Percentiles rank a stretch among this genome's conserved stretches.
Conservation (phyloP, 23 tunicate genomes). For the Trididemnum nubilum region DNA sequence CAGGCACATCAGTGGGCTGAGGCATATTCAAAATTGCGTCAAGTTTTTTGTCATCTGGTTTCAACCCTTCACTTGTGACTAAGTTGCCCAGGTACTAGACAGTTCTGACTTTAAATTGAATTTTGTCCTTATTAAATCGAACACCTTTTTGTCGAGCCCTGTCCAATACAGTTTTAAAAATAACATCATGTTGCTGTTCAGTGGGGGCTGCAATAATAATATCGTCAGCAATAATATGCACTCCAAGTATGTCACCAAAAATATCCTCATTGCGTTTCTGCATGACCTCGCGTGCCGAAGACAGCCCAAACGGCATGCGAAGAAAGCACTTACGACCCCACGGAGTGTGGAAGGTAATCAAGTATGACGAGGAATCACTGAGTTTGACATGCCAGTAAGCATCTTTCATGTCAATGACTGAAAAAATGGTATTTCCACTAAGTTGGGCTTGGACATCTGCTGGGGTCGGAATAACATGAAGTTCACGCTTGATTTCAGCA, state of each 20-base stretch:
- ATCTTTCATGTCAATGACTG: slow-evolving; percentile 49
- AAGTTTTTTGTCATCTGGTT: slow-evolving; percentile 40
- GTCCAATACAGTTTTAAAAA: neutral
- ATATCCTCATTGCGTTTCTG: slow-evolving; percentile 34
- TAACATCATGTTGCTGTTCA: slow-evolving; percentile 21
- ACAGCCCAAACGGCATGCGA: slow-evolving; percentile 40
- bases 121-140: slow-evolving; percentile 4
- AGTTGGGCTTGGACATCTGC: slow-evolving; percentile 36
- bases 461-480: slow-evolving; percentile 23
- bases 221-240: slow-evolving; percentile 34
- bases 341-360: slow-evolving; percentile 40
- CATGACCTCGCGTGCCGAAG: slow-evolving; percentile 28
- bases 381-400: slow-evolving; percentile 47
- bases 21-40: slow-evolving; percentile 38
- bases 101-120: slow-evolving; percentile 18
- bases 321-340: slow-evolving; percentile 43
- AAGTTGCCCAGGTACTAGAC: slow-evolving; percentile 30
- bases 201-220: slow-evolving; percentile 12
- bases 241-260: slow-evolving; percentile 29
- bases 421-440: slow-evolving; percentile 13
- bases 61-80: slow-evolving; percentile 28
- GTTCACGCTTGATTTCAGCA: slow-evolving; percentile 18
- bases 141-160: slow-evolving; percentile 31
- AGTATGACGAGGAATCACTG: slow-evolving; percentile 26
- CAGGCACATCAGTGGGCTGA: slow-evolving; percentile 9